Percentiles rank a stretch among this genome's conserved stretches.
These are phyloP conservation scores for Dipodomys stephensi DNA, from an alignment of 2,113 vertebrate genomes.

Conservation along the genomic window DNA sequence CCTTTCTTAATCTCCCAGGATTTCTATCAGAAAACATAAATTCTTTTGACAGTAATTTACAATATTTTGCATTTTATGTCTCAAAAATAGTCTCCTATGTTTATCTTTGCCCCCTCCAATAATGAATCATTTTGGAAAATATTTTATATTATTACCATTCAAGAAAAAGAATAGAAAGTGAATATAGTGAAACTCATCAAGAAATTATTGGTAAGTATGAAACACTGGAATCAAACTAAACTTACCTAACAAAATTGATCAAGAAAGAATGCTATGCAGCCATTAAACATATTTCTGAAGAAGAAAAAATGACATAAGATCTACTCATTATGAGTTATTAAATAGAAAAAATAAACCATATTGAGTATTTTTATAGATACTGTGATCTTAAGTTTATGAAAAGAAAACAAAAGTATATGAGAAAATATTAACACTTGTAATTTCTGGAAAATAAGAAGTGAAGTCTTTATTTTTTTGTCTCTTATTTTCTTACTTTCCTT, in stretches of 20 bases:
- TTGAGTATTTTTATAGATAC: not conserved
- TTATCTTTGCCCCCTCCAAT: not conserved
- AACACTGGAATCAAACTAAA: not conserved
- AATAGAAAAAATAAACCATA: not conserved
- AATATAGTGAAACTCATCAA: not conserved
- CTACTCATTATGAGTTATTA: not conserved
- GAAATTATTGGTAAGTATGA: constrained; percentile 13
- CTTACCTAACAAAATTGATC: not conserved
- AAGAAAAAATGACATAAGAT: not conserved
- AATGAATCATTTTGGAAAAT: constrained; percentile 27
- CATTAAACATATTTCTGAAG: constrained; percentile 2
- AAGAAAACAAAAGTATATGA: not conserved
- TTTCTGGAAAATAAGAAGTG: not conserved
- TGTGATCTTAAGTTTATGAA: not conserved
- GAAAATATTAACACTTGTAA: not conserved
- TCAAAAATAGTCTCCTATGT: constrained; percentile 45
- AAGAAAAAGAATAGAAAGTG: not conserved
- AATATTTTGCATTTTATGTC: not conserved
- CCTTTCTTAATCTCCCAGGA: not conserved
- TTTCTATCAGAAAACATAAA: constrained; percentile 36
- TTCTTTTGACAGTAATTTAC: not conserved
- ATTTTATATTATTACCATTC: not conserved
- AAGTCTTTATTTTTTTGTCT: constrained; percentile 22
- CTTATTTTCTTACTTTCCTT: constrained; percentile 7
- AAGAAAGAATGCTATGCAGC: not conserved